phyloP scores from a whole-genome alignment of 2,797 vertebrate genomes.

The Phrynocephalus forsythii region DNA sequence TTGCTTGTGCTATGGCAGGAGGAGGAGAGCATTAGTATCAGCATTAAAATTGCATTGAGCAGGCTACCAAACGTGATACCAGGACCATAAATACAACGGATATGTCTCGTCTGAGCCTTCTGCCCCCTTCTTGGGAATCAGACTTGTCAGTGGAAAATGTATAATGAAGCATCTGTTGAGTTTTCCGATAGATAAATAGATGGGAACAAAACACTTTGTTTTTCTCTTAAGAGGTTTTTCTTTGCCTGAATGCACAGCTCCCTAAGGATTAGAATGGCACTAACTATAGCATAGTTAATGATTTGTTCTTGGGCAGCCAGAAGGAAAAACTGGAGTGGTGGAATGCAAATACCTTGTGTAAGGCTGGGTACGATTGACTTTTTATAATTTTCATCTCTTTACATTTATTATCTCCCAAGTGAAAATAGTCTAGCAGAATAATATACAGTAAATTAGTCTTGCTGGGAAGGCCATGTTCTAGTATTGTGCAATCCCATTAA shows the following conservation, averaged over 20 bases:
- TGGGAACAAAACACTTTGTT: conserved; percentile 64
- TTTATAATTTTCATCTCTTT: conserved; percentile 51
- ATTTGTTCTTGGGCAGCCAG: conserved; percentile 55
- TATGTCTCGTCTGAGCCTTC: conserved; percentile 56
- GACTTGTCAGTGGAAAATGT: conserved; percentile 60
- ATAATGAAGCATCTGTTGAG: conserved; percentile 68
- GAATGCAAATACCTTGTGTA: conserved; percentile 57
- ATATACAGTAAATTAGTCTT: not conserved
- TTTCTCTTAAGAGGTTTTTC: conserved; percentile 59
- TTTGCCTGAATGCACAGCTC: conserved; percentile 62
- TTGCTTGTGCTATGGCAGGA: not conserved
- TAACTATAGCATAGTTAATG: conserved; percentile 62
- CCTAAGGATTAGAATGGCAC: conserved; percentile 66
- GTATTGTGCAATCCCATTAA: conserved; percentile 18
- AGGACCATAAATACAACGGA: conserved; percentile 61
- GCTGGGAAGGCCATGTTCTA: not conserved
- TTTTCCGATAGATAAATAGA: conserved; percentile 54
- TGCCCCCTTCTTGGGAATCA: conserved; percentile 44
- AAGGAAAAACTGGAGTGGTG: conserved; percentile 41
- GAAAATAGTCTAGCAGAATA: not conserved
- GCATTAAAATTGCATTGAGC: conserved; percentile 52
- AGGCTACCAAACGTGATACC: conserved; percentile 52
- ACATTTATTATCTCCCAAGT: conserved; percentile 12
- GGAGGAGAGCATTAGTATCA: conserved; percentile 33
- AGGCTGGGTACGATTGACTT: conserved; percentile 52